Evolutionary conservation across 2,113 vertebrate genomes (phyloP), one percentile per base, ranked within the genome.

Genomic region (Motacilla tschutschensis): DNA sequence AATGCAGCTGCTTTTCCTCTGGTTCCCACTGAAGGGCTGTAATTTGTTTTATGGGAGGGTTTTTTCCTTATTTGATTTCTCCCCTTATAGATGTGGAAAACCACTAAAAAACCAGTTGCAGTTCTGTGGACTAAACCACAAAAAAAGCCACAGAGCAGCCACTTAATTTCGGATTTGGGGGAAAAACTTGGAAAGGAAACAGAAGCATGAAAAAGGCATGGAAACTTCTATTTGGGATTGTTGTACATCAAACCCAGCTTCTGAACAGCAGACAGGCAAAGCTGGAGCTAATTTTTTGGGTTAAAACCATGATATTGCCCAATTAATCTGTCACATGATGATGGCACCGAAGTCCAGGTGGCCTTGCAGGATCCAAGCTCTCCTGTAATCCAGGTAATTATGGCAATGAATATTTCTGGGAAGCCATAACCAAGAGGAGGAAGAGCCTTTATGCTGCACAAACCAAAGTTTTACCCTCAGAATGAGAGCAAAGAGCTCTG

Each of bases 301-400:
- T n/a, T 33, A 29, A 38, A 80, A n/a, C 53, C n/a, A 3, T 0
- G 13, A 3, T 3, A 5, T 63, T 73, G 6, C 35, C 47, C 40
- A 63, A 28, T 47, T 18, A 13, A 13, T 18, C 41, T 43, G 10
- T 14, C 11, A 31, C 5, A 1, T 3, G 9, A 17, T 3, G 9
- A 33, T 10, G 5, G 33, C 25, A 29, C 19, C 0, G 0, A 33
- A 24, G 14, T 5, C 53, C 21, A 0, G 19, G 62, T 25, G 70
- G 33, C 40, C 55, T 21, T 15, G 41, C 43, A 50, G 69, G 41
- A 80, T 67, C 57, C 43, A 22, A 47, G 26, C 7, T 88, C 51
- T 69, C 28, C 62, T 83, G 53, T 51, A 17, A 29, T 5, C 2
- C 6, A 67, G 69, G 53, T 41, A 38, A 35, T 69, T 8, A 9